Conservation (phyloP, 1,140 invertebrate species). For the Hydropsyche tenuis region DNA sequence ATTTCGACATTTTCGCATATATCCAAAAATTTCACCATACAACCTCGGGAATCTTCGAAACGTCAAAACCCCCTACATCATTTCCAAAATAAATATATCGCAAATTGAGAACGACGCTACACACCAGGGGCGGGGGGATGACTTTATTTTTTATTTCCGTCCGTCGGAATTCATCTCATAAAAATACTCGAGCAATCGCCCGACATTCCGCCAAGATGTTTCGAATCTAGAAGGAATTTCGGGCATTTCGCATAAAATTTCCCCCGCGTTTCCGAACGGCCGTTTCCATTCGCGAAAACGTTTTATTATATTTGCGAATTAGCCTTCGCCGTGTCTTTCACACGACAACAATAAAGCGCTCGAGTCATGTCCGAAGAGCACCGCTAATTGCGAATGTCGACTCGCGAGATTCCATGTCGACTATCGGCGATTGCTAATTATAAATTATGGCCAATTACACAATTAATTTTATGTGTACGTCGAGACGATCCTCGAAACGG, state of each 20-base stretch:
- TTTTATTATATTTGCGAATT: neutral
- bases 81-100: too few species aligned
- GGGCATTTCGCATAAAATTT: constrained; percentile 21
- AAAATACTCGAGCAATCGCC: constrained; percentile 22
- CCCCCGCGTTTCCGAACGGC: neutral
- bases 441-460: too few species aligned
- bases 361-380: too few species aligned
- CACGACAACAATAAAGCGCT: neutral
- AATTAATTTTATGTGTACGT: too few species aligned
- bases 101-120: too few species aligned
- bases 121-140: neutral
- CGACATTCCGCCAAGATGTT: constrained; percentile 16
- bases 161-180: constrained; percentile 23
- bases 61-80: too few species aligned
- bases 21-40: too few species aligned
- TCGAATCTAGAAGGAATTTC: neutral
- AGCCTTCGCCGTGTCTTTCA: neutral
- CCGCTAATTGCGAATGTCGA: neutral
- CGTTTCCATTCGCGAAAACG: neutral
- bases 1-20: too few species aligned
- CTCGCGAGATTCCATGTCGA: neutral
- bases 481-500: neutral
- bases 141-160: constrained; percentile 3
- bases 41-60: too few species aligned
- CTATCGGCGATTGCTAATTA: neutral